Evolutionary conservation across 2,888 invertebrate genomes (phyloP), one percentile per base, ranked within the genome.

Genomic region (Xanthorhoe spadicearia): DNA sequence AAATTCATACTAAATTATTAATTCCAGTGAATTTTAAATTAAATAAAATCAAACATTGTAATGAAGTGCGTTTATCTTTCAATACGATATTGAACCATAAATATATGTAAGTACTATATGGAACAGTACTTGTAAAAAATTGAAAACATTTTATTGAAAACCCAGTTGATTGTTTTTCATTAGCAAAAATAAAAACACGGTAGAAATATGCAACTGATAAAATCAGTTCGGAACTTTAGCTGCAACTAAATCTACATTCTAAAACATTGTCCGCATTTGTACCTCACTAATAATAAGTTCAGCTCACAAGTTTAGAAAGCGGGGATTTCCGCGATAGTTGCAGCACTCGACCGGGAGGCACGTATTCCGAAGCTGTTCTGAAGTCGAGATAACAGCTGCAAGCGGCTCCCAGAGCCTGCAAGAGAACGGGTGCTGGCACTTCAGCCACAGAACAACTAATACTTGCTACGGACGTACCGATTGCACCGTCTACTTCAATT

Each of bases 321-420:
- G 56, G 66, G 68, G 68, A 74, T 73, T 74, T 76, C 61, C 65
- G 64, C 32, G 56, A 62, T 58, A 74, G 68, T 70, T 66, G 73
- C 72, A 71, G 48, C 71, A 68, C 69, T 78, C 71, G 75, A 72
- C 72, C 70, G 61, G 58, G 66, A 67, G 70, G 80, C 82, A 83
- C 79, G 79, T 77, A 72, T 73, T 76, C 74, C 69, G 71, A 72
- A 80, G 73, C 76, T 73, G 75, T 83, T 83, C 74, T 75, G 75
- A 79, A 78, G 76, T 76, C 66, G 72, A 78, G 81, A 84, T 84
- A 85, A 83, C 85, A 82, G 79, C 81, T 79, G 80, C 64, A 71
- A 73, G 74, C 76, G 74, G 74, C 75, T 80, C 67, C 69, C 46
- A 68, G 69, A 43, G 67, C 70, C 78, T 79, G 75, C 78, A 78